Percentiles rank a stretch among this genome's conserved stretches.
Evolutionary conservation across 2,888 invertebrate species (phyloP).

Genomic region (Stramonita haemastoma): DNA sequence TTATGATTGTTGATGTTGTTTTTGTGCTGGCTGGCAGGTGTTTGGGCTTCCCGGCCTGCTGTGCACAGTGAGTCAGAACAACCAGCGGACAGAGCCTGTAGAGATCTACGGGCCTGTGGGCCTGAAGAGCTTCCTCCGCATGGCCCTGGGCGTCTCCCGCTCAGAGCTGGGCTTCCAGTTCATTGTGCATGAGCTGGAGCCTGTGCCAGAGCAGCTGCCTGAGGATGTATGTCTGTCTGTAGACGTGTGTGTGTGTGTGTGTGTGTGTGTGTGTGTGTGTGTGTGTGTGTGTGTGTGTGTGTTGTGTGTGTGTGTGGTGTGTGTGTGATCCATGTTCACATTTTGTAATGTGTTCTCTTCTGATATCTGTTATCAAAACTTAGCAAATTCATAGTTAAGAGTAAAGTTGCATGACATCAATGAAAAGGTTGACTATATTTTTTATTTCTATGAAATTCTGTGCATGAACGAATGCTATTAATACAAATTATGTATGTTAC

Average conservation of each 20-base stretch:
- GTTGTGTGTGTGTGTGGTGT: too few relatives aligned
- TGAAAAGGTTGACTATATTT: too few relatives aligned
- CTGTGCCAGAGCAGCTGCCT: conserved; percentile 59
- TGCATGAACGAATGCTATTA: too few relatives aligned
- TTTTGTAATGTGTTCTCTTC: too few relatives aligned
- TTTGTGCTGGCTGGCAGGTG: conserved; percentile 63
- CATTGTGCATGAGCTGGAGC: conserved; percentile 76
- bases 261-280: background rate
- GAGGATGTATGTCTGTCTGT: background rate
- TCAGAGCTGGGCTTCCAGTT: conserved; percentile 73
- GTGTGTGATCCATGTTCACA: too few relatives aligned
- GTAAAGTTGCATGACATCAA: too few relatives aligned
- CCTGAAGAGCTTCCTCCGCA: conserved; percentile 73
- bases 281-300: too few relatives aligned
- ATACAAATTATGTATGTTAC: too few relatives aligned
- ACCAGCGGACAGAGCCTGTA: conserved; percentile 63
- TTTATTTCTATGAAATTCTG: too few relatives aligned
- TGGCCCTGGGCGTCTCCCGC: conserved; percentile 72
- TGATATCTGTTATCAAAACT: too few relatives aligned
- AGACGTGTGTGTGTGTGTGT: background rate
- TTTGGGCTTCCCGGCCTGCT: conserved; percentile 78
- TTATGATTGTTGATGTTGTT: background rate
- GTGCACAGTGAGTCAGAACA: conserved; percentile 76
- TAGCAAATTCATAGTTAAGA: too few relatives aligned
- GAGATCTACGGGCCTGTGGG: conserved; percentile 78